phyloP scores from a whole-genome alignment of 2,113 vertebrate species.

The Chunga burmeisteri region DNA sequence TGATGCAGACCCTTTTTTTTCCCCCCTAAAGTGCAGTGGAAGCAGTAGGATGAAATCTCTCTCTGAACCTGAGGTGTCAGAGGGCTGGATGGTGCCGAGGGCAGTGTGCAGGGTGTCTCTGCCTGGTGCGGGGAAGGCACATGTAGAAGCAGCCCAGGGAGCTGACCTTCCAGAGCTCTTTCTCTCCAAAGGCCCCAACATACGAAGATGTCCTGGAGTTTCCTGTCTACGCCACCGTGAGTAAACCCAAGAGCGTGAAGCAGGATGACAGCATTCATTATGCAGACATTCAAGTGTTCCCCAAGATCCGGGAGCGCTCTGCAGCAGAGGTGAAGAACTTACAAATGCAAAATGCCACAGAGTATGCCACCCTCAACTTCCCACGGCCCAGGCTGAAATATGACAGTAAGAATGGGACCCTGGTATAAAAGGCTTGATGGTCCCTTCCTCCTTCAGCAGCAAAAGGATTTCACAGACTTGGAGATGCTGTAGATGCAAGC shows the following conservation, averaged over 20 bases:
- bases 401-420: slow-evolving; percentile 71
- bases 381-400: slow-evolving; percentile 59
- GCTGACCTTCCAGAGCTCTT: background rate
- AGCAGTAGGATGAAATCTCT: background rate
- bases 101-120: background rate
- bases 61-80: background rate
- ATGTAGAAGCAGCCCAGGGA: background rate
- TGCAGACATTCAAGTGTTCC: slow-evolving; percentile 81
- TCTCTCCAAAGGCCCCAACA: slow-evolving; percentile 16
- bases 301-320: background rate
- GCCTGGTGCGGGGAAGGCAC: background rate
- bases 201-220: slow-evolving; percentile 59
- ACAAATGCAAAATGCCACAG: slow-evolving; percentile 65
- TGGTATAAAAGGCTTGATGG: slow-evolving; percentile 63
- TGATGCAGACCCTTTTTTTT: rapidly evolving
- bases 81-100: background rate
- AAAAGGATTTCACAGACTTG: background rate
- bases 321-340: slow-evolving; percentile 26
- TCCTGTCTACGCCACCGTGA: slow-evolving; percentile 67
- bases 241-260: background rate
- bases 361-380: slow-evolving; percentile 85
- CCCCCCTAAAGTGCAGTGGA: background rate
- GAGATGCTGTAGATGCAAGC: background rate
- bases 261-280: slow-evolving; percentile 78
- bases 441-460: background rate